These are phyloP conservation scores for Bovichtus diacanthus DNA, from an alignment of 2,797 vertebrate genomes.

Conservation along the genomic window DNA sequence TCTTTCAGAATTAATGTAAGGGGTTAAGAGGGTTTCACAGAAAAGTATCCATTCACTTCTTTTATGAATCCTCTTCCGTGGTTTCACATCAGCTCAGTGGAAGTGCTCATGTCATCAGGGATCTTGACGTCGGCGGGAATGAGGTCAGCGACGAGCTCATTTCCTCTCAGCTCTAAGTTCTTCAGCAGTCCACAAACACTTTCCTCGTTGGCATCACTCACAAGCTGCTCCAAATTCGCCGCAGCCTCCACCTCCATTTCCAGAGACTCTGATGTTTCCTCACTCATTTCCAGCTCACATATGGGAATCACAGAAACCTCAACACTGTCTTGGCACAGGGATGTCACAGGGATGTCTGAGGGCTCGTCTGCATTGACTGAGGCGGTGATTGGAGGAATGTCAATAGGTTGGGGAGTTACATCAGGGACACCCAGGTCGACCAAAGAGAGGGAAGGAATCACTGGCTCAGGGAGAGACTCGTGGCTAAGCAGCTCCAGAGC, in stretches of 20 bases:
- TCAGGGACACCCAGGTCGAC: constrained; percentile 43
- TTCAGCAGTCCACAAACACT: constrained; percentile 62
- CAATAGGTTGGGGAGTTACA: constrained; percentile 15
- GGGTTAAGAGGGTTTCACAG: constrained; percentile 45
- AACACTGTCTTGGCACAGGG: constrained; percentile 10
- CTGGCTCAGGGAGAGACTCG: constrained; percentile 60
- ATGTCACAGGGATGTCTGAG: constrained; percentile 18
- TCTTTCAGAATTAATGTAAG: constrained; percentile 48
- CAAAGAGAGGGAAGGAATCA: constrained; percentile 30
- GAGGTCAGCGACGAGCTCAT: constrained; percentile 70
- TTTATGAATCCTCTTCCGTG: constrained; percentile 15
- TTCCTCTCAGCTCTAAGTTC: constrained; percentile 68
- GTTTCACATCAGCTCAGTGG: constrained; percentile 72
- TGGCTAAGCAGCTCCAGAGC: constrained; percentile 43
- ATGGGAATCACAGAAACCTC: constrained; percentile 33
- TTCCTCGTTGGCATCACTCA: constrained; percentile 56
- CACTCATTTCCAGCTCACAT: constrained; percentile 35
- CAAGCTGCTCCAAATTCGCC: constrained; percentile 53
- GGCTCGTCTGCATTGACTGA: constrained; percentile 32
- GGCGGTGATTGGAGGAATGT: constrained; percentile 28
- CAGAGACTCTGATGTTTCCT: constrained; percentile 35
- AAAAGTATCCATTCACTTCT: constrained; percentile 42
- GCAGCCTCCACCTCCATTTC: constrained; percentile 56
- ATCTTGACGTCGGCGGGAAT: constrained; percentile 67
- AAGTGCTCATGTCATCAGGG: constrained; percentile 48